Evolutionary conservation across 1,140 invertebrate species (phyloP), one percentile per base, ranked within the genome.

Genomic region (Drosophila leontia): DNA sequence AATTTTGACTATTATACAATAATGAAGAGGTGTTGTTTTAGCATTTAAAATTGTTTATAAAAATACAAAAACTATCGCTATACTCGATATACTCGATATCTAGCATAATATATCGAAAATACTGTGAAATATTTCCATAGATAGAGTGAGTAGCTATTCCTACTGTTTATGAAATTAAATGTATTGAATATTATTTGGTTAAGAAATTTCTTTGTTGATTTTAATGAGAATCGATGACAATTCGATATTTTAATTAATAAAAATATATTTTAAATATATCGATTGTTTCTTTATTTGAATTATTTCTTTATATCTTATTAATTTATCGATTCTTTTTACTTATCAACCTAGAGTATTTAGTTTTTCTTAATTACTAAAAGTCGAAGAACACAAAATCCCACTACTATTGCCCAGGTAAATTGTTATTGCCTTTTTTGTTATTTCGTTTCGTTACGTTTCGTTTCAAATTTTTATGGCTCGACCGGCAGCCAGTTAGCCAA

Each of bases 401-500:
- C 34, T 65, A 44, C 39, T 67, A 19, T 44, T 17, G 34, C 8
- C 23, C 11, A 19, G 67, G 12, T 35, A 35, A 62, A 72, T 74
- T 75, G 45, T 63, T 34, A 32, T 69, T 63, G 34, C 32, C 17
- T 63, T 62, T 19, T 34, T 17, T 64, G 34, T 68, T 19, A 6
- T 41, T 42, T 37, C 15, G 17, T 61, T 65, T 53, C 9, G 39
- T 50, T 62, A 45, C 19, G 44, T 59, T 56, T 45, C 53, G 29
- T 48, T 61, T 67, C 15, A 64, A 48, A 67, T 74, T 50, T 61
- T 79, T 69, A 63, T 82, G 53, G 63, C 65, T 19, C 69, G 70
- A 23, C 75, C 59, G 70, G 56, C 75, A 87, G 83, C 75, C 79
- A 86, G 83, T 87, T 87, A 87, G 83, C 83, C 83, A 71, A 87